Base-by-base conservation (phyloP, 2,888 invertebrate genomes). In the Acanthosepion esculentum region DNA sequence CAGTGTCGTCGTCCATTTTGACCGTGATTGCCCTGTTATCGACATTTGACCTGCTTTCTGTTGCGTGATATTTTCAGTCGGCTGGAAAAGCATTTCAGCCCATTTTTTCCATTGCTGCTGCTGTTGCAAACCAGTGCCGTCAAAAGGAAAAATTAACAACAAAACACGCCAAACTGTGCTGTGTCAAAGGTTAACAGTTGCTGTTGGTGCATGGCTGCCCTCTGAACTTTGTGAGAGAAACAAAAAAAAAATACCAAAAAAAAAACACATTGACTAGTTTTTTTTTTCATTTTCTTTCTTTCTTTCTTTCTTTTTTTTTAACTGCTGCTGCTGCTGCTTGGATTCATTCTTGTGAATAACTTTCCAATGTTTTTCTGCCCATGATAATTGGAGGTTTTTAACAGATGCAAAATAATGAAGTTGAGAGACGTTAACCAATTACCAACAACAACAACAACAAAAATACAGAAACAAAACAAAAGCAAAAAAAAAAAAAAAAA, bases 1-100 rank as follows among this genome's bases (percentile, higher is more conserved):
- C 93, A 93, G 93, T 93, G n/a, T 53, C 93, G 23, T 53, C 93
- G 93, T 93, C 93, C 93, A 50, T 93, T 48, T 93, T 93, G 48
- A 93, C 33, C 48, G 41, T 93, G 93, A 26, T 93, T 93, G 53
- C 93, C 10, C 10, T 93, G 18, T 48, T 93, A 48, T 53, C 50
- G 15, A 93, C 53, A 53, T 53, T 93, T 93, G 93, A 93, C 6
- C 10, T 93, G 26, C 93, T 93, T 53, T 93, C 93, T 48, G 93
- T 48, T n/a, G 93, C 53, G 48, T 93, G 93, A 93, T 93, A 53
- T 48, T 78, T 78, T 33, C 78, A 78, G 15, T 78, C 15, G 78
- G 78, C 78, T 78, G 78, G n/a, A 78, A 78, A n/a, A 18, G 33
- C 78, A 33, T 78, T 78, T 78, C 78, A n/a, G 78, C 78, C 78